These are phyloP conservation scores for Chironomus riparius DNA, from an alignment of 2,888 invertebrate species.

Conservation along the genomic window DNA sequence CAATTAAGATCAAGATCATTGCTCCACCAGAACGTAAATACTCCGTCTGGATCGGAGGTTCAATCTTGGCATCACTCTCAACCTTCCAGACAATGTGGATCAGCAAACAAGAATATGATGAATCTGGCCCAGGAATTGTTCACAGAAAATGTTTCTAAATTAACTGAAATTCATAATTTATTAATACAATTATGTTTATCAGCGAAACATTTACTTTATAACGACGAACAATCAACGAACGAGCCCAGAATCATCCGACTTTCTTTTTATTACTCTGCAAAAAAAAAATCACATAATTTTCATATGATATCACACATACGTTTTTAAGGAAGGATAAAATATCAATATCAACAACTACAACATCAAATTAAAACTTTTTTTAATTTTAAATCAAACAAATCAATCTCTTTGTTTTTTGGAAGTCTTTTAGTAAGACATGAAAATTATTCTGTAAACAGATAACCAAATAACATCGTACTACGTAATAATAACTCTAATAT, in stretches of 20 bases:
- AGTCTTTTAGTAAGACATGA: conserved; percentile 3
- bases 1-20: conserved; percentile 90
- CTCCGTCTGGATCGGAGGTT: conserved; percentile 97
- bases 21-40: conserved; percentile 95
- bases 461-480: not conserved
- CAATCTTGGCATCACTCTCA: conserved; percentile 85
- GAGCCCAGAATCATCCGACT: conserved; percentile 8
- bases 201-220: conserved; percentile 12
- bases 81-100: conserved; percentile 94
- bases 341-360: too few species aligned
- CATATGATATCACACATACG: conserved; percentile 20
- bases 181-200: too few species aligned
- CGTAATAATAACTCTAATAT: conserved; percentile 17
- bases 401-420: not conserved
- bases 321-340: conserved; percentile 7
- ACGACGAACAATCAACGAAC: conserved; percentile 19
- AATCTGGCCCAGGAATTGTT: conserved; percentile 90
- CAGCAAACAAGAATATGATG: conserved; percentile 95
- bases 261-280: conserved; percentile 9
- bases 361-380: too few species aligned
- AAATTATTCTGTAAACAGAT: not conserved
- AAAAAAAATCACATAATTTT: not conserved
- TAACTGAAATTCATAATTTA: not conserved
- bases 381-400: too few species aligned
- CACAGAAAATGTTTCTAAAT: conserved; percentile 93